These are phyloP conservation scores for Parazoanthus swiftii DNA, from an alignment of 92 coral and sea anemone species.

Conservation along the genomic window DNA sequence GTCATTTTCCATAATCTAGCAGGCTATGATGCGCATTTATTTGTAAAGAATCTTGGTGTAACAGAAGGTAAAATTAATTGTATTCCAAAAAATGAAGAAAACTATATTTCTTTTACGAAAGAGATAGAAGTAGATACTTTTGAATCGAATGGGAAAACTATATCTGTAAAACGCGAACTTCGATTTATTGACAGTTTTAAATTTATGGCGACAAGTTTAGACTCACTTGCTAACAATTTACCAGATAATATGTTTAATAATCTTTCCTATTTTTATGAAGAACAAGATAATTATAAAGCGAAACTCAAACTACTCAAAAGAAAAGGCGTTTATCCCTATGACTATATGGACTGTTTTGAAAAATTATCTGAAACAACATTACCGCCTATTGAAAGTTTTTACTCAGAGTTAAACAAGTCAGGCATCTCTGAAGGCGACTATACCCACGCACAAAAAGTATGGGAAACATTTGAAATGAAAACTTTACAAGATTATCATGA, in stretches of 20 bases:
- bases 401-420: constrained; percentile 25
- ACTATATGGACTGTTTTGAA: constrained; percentile 32
- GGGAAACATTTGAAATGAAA: constrained; percentile 48
- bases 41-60: no score
- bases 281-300: not conserved
- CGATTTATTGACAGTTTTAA: no score
- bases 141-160: no score
- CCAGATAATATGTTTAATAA: constrained; percentile 1
- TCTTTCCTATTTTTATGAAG: constrained; percentile 16
- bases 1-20: no score
- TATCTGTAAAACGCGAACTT: no score
- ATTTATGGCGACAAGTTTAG: constrained; percentile 1
- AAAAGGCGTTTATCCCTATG: constrained; percentile 59
- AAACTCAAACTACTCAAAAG: constrained; percentile 24
- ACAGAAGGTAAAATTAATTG: not conserved
- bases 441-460: constrained; percentile 44
- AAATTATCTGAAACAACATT: constrained; percentile 31
- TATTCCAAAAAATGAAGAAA: not conserved
- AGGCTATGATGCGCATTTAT: no score
- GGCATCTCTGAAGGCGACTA: constrained; percentile 43
- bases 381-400: constrained; percentile 45
- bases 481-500: not conserved
- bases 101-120: no score
- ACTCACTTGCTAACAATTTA: not conserved
- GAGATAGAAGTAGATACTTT: no score